Base-by-base conservation (phyloP, 2,113 vertebrate genomes). In the Eulacestoma nigropectus region DNA sequence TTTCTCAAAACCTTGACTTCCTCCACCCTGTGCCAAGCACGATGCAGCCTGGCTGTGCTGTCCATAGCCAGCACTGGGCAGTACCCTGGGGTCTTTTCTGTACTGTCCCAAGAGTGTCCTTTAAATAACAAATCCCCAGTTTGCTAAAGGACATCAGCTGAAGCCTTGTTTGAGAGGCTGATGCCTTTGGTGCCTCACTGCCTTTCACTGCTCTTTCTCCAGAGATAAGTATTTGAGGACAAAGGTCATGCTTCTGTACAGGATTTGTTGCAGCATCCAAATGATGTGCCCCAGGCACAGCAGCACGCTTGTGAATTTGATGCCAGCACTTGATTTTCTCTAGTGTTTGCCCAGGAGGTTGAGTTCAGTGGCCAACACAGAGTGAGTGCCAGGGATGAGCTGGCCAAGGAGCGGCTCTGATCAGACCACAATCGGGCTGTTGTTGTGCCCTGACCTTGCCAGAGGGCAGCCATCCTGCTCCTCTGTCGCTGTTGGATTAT, bases 301-400 rank as follows among this genome's bases (percentile, higher is more conserved):
- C 49, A 26, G 7, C 47, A 4, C 0, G 0, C 80, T 56, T 8
- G 3, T 5, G 8, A 44, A 1, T 27, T 52, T 1, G 33, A 3
- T 95, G 94, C 80, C 94, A 94, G 63, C 33, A 0, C 79, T 91
- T n/a, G 32, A n/a, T 68, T 90, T 80, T 32, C 70, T 55, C 64
- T 59, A 17, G 18, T 4, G 0, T 92, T 93, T 94, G 50, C 79
- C 81, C 75, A 56, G 87, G 85, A 91, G 69, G 75, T 20, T 73
- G 87, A 30, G 33, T 46, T 42, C 1, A 3, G 35, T 59, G 91
- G 55, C 35, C 72, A 64, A 1, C 13, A 27, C n/a, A 44, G 75
- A 30, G 57, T 0, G 3, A 80, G 68, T 1, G n/a, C 65, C 81
- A 79, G 82, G 64, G 19, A 6, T 53, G 94, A 33, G 50, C 3